Evolutionary conservation across 2,888 invertebrate species (phyloP).

Genomic region (Melanophora roralis): DNA sequence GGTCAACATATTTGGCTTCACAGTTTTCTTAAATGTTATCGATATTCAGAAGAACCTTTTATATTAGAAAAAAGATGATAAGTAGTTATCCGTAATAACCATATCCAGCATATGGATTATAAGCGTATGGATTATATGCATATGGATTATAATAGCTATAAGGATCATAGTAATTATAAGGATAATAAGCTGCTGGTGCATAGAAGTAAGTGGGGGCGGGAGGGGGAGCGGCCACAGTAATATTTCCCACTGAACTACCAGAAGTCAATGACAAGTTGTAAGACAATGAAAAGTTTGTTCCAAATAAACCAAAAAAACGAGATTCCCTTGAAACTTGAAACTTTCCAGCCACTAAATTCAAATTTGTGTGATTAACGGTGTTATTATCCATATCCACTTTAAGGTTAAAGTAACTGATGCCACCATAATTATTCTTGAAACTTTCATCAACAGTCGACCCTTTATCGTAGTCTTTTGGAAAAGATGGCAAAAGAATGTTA

Average conservation of each 20-base stretch:
- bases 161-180: constrained; percentile 26
- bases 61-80: not conserved
- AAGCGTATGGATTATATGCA: constrained; percentile 27
- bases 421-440: not conserved
- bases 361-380: not conserved
- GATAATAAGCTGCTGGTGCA: constrained; percentile 27
- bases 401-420: not conserved
- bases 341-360: not conserved
- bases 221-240: constrained; percentile 35
- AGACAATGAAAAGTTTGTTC: constrained; percentile 50
- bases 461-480: not conserved
- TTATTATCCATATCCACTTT: not conserved
- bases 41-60: no score
- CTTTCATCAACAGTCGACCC: not conserved
- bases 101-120: constrained; percentile 28
- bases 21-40: no score
- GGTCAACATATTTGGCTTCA: no score
- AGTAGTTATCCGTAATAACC: constrained; percentile 35
- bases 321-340: constrained; percentile 28
- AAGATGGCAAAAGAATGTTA: constrained; percentile 5
- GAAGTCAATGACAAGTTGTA: constrained; percentile 40
- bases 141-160: constrained; percentile 26
- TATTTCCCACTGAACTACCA: constrained; percentile 36
- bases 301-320: constrained; percentile 50
- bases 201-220: constrained; percentile 45